Evolutionary conservation across 1,140 invertebrate species (phyloP).

Genomic region (Aradophagus sp.): DNA sequence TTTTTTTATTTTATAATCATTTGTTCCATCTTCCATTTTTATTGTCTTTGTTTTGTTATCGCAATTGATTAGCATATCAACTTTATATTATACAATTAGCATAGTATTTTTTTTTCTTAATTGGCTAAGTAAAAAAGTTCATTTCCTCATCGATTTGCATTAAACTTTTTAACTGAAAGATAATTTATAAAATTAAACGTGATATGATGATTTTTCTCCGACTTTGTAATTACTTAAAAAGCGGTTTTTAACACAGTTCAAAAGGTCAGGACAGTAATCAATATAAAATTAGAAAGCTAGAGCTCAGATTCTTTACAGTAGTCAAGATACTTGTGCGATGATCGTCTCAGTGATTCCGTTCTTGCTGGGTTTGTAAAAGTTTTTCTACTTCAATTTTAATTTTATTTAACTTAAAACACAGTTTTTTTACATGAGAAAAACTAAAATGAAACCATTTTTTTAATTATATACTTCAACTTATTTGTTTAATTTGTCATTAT

Average conservation of each 20-base stretch:
- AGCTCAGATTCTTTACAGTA: background rate
- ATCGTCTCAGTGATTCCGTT: conserved; percentile 1
- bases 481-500: too few relatives aligned
- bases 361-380: conserved; percentile 1
- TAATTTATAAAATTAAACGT: background rate
- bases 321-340: background rate
- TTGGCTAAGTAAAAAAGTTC: background rate
- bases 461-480: too few relatives aligned
- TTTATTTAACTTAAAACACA: background rate
- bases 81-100: background rate
- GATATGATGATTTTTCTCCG: background rate
- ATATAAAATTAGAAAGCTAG: conserved; percentile 1
- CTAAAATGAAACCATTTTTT: too few relatives aligned
- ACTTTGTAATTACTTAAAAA: conserved; percentile 1
- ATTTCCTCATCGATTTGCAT: too few relatives aligned
- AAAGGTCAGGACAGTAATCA: background rate
- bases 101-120: background rate
- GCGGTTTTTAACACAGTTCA: background rate
- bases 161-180: too few relatives aligned
- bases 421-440: background rate
- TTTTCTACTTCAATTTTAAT: too few relatives aligned
- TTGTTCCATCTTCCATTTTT: too few relatives aligned
- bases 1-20: too few relatives aligned
- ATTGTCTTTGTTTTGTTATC: too few relatives aligned
- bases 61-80: too few relatives aligned